phyloP scores from a whole-genome alignment of 2,888 invertebrate genomes.

The Synergus umbraculus region DNA sequence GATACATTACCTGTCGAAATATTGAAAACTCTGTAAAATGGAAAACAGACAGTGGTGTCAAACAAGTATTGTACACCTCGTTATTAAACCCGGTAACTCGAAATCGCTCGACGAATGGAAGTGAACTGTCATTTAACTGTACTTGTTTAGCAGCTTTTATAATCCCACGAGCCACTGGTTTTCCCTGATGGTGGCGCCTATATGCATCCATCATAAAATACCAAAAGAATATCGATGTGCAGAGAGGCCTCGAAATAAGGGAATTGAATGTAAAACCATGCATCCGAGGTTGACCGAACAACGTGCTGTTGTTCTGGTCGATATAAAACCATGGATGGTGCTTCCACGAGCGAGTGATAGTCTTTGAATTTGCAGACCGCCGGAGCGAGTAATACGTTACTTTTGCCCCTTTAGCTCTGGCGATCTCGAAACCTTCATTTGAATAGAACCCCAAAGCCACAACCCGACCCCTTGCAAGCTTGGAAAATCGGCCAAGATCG shows the following conservation, averaged over 20 bases:
- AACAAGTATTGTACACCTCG: neutral
- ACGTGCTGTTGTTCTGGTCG: constrained; percentile 43
- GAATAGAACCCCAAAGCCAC: constrained; percentile 11
- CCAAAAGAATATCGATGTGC: constrained; percentile 29
- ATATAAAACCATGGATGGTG: constrained; percentile 42
- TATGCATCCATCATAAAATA: constrained; percentile 35
- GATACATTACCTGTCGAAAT: constrained; percentile 2
- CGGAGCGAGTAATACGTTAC: constrained; percentile 71
- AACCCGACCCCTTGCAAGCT: constrained; percentile 26
- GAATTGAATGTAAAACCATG: constrained; percentile 36
- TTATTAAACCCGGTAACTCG: neutral
- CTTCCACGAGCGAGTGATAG: constrained; percentile 50
- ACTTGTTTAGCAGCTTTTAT: constrained; percentile 36
- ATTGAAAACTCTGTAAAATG: neutral
- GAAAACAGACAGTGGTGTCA: constrained; percentile 5
- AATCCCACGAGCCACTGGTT: constrained; percentile 33
- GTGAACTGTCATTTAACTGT: constrained; percentile 22
- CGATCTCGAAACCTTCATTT: constrained; percentile 50
- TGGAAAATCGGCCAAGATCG: constrained; percentile 51
- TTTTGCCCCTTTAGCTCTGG: constrained; percentile 63
- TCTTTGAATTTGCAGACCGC: constrained; percentile 74
- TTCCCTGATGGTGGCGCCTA: constrained; percentile 22
- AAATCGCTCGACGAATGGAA: constrained; percentile 11
- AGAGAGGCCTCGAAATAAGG: constrained; percentile 34
- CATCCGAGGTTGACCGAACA: constrained; percentile 42